Evolutionary conservation across 2,888 invertebrate genomes (phyloP), one percentile per base, ranked within the genome.

Genomic region (Aelia acuminata): DNA sequence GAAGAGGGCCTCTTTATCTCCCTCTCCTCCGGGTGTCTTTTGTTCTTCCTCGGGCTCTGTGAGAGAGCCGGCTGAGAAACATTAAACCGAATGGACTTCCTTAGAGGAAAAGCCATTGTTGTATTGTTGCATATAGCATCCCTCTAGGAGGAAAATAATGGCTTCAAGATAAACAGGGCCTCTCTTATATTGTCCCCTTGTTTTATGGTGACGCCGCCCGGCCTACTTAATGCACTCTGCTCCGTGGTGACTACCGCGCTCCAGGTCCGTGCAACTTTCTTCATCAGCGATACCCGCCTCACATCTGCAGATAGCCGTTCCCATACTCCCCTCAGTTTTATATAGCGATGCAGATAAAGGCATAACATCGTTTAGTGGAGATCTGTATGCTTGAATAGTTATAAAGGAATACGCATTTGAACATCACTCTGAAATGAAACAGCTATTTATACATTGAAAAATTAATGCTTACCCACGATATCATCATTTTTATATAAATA

Each of bases 81-180:
- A 89, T 89, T 88, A 89, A 89, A 89, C 89, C 89, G 53, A 88
- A 88, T 89, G 89, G 89, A 89, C 89, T 89, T 89, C 89, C 89
- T 89, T 89, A 87, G 88, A 88, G 89, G 88, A 89, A 89, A 89
- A 88, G 85, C 88, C 89, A 88, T 89, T 89, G 89, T 89, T 89
- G 89, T 88, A 89, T 89, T 89, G 89, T 89, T 85, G 87, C 87
- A 87, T 87, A 80, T 57, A 85, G 85, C 85, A 39, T 49, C 50
- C 35, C 85, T 49, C 18, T 39, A 43, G 75, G 70, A 88, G 89
- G 88, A 89, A 89, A 89, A 88, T 89, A 89, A 89, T 89, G 89
- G 89, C 84, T 88, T 86, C 87, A 88, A 89, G 89, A 89, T 89
- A 89, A 89, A 89, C 88, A 87, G 63, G 35, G 49, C 75, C 57